phyloP scores from a whole-genome alignment of 2,797 vertebrate species.

The Orestias chungarensis region DNA sequence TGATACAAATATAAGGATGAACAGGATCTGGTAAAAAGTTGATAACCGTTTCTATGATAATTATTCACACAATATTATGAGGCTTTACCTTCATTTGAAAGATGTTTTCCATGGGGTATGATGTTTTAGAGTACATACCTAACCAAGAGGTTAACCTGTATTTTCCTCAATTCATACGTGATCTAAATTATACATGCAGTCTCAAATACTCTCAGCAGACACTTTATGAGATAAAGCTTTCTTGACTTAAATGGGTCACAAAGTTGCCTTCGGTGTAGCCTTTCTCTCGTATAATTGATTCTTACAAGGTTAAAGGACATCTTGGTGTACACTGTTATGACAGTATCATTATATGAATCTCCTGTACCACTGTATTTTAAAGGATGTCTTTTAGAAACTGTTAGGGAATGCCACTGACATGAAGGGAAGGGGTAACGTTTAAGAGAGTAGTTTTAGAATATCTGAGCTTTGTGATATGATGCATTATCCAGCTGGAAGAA shows the following conservation, averaged over 20 bases:
- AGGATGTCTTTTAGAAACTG: background rate
- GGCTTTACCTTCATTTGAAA: background rate
- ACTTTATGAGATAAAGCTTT: background rate
- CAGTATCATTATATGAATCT: background rate
- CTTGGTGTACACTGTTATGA: background rate
- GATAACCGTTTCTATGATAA: no score
- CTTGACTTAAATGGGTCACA: no score
- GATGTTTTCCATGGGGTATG: background rate
- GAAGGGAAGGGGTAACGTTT: accelerated
- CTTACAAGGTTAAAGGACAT: background rate
- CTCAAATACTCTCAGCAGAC: background rate
- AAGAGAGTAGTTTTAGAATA: background rate
- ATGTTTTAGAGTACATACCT: background rate
- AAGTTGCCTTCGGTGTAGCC: background rate
- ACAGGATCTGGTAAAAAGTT: background rate
- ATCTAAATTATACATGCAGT: background rate
- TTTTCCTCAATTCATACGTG: background rate
- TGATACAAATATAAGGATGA: background rate
- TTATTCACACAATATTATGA: background rate
- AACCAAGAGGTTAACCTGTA: background rate
- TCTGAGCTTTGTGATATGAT: background rate
- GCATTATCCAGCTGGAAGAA: background rate
- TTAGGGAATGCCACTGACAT: background rate
- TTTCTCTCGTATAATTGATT: background rate
- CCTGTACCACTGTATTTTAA: background rate